Evolutionary conservation across 2,113 vertebrate species (phyloP).

Genomic region (Petrocephalus microphthalmus): DNA sequence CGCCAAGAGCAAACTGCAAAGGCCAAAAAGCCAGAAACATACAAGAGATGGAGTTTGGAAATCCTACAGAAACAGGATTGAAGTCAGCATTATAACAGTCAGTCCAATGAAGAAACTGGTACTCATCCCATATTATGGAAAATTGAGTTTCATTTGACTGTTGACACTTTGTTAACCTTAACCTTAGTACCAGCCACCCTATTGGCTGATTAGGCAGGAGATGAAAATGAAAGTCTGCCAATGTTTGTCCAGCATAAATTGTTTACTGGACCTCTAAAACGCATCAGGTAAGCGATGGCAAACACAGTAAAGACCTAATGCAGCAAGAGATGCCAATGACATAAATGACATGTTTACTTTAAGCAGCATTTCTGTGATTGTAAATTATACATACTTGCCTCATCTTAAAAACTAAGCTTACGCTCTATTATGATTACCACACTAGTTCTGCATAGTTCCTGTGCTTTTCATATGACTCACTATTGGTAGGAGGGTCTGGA

Average conservation of each 20-base stretch:
- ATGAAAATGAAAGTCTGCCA: neutral
- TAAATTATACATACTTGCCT: neutral
- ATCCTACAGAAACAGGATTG: neutral
- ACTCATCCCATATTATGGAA: neutral
- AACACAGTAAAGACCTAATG: neutral
- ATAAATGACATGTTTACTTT: neutral
- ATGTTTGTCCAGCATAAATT: neutral
- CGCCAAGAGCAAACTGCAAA: neutral
- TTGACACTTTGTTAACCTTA: neutral
- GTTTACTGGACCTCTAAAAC: neutral
- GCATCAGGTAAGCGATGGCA: neutral
- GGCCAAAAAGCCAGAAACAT: neutral
- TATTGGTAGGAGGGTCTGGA: neutral
- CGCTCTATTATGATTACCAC: neutral
- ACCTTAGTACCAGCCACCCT: neutral
- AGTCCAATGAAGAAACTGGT: neutral
- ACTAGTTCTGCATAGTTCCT: neutral
- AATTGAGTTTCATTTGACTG: neutral
- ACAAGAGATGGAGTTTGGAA: neutral
- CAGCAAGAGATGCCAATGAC: neutral
- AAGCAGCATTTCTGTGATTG: neutral
- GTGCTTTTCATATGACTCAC: neutral
- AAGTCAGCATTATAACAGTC: neutral
- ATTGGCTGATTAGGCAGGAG: neutral
- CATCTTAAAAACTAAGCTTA: neutral